Conservation (phyloP, 2,888 invertebrate genomes). For the Drosophila nigricruria region DNA sequence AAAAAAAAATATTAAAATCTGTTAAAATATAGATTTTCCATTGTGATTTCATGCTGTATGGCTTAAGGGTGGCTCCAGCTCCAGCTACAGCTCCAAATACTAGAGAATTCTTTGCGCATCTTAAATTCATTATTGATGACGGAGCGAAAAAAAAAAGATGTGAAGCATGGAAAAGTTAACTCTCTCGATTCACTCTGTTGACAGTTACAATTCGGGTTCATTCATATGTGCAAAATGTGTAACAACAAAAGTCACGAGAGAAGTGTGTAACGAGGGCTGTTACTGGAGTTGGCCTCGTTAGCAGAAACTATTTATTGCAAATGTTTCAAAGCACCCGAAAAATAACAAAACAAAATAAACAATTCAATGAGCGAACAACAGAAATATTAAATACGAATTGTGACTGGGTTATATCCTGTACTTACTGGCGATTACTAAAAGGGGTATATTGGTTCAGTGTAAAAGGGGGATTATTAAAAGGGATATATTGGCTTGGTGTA, state of each 20-base stretch:
- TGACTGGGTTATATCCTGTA: neutral
- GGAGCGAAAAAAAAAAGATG: slow-evolving; percentile 43
- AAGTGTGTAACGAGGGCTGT: slow-evolving; percentile 47
- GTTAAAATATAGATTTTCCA: slow-evolving; percentile 70
- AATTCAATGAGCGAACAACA: slow-evolving; percentile 50
- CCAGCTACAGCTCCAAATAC: slow-evolving; percentile 56
- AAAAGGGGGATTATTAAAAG: neutral
- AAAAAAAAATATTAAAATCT: slow-evolving; percentile 46
- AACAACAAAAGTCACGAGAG: slow-evolving; percentile 51
- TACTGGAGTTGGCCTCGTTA: slow-evolving; percentile 13
- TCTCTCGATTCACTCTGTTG: slow-evolving; percentile 58
- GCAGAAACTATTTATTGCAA: neutral
- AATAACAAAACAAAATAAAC: slow-evolving; percentile 27
- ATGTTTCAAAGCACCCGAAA: neutral
- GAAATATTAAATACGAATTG: slow-evolving; percentile 62
- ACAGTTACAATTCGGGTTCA: slow-evolving; percentile 57
- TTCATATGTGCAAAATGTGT: slow-evolving; percentile 52
- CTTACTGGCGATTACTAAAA: neutral
- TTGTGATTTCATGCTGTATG: slow-evolving; percentile 34
- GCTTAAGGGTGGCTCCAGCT: slow-evolving; percentile 28
- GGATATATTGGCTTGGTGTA: neutral
- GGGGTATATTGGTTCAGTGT: neutral
- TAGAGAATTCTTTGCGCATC: slow-evolving; percentile 19
- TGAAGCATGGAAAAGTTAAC: slow-evolving; percentile 49
- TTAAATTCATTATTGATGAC: slow-evolving; percentile 69